phyloP scores from a whole-genome alignment of 2,113 vertebrate genomes.

The Apteryx owenii region DNA sequence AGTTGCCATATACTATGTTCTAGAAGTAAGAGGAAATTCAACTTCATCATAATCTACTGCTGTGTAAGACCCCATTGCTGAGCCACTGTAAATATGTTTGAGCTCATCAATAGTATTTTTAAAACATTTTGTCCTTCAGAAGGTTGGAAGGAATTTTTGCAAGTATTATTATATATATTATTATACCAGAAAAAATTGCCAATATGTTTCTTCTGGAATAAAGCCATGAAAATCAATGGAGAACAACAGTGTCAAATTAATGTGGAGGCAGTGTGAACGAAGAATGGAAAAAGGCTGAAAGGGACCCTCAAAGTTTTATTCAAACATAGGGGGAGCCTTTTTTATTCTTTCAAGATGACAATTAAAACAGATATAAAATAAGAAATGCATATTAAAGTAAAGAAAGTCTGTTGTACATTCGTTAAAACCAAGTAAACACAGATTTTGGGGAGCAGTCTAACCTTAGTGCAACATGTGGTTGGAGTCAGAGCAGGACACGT shows the following conservation, averaged over 20 bases:
- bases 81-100: neutral
- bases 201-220: neutral
- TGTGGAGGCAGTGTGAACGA: neutral
- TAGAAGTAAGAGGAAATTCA: neutral
- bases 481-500: fast-evolving
- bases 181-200: neutral
- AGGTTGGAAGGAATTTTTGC: neutral
- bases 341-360: neutral
- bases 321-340: neutral
- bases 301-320: neutral
- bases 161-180: neutral
- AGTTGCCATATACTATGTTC: neutral
- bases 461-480: fast-evolving
- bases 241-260: neutral
- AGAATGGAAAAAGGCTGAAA: neutral
- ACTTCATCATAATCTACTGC: neutral
- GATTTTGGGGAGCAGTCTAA: neutral
- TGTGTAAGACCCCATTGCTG: neutral
- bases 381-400: neutral
- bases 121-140: neutral
- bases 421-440: neutral
- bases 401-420: neutral
- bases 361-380: neutral
- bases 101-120: neutral
- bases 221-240: neutral